Evolutionary conservation across 1,140 invertebrate genomes (phyloP), one percentile per base, ranked within the genome.

Genomic region (Drosophila nikananu): DNA sequence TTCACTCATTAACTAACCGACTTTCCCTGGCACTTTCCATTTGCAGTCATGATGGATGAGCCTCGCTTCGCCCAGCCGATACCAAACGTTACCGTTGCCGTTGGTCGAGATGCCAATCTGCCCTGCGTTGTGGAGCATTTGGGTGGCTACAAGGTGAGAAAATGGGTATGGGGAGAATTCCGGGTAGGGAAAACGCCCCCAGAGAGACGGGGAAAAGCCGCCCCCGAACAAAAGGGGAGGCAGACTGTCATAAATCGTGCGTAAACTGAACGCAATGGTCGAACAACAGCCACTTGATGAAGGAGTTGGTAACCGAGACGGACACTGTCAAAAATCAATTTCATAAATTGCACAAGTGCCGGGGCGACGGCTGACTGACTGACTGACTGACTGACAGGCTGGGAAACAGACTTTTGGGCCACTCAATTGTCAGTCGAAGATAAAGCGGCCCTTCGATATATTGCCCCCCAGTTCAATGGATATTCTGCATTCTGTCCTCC

Each of bases 101-200:
- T 98, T 25, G 97, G 97, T 65, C 95, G 97, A 84, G 97, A 98
- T 92, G 97, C 97, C 46, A 97, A 96, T 86, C 93, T 98, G 78
- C 97, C 97, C 13, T 98, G 97, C 86, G 96, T 98, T 57, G 97
- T 98, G 41, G 96, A 98, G 87, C 97, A 98, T 91, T 95, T 98
- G 63, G 97, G 97, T 76, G 95, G 95, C 71, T 97, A 97, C 91
- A 97, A 97, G 96, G 97, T 98, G 94, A 94, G 93, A 78, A 61
- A 32, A n/a, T 12, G 30, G 41, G 17, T 1, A 35, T 39, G 27
- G 23, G 23, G 5, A 13, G 15, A 32, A 32, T 61, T 32, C 35
- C 5, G 7, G 39, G 13, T 8, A n/a, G 19, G 39, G 27, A 30
- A 39, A 58, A 37, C 55, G 21, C 32, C 23, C 35, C 52, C 49